Evolutionary conservation across 2,113 vertebrate genomes (phyloP).

Genomic region (Ibidorhyncha struthersii): DNA sequence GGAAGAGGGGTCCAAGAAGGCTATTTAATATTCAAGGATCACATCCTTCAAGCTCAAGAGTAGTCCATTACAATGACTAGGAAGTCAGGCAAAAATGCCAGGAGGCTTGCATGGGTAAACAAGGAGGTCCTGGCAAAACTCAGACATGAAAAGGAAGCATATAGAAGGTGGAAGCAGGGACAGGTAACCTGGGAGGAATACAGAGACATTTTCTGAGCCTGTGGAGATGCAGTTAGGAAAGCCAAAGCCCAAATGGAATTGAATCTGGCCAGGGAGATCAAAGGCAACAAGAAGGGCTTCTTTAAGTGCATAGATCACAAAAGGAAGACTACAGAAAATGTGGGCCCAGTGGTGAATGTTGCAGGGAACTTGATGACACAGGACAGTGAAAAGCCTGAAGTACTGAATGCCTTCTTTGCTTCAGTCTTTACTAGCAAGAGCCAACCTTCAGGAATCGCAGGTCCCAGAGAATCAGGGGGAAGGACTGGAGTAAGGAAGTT

Average conservation of each 20-base stretch:
- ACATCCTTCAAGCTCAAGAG: not conserved
- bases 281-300: not conserved
- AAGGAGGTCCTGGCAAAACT: not conserved
- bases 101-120: not conserved
- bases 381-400: not conserved
- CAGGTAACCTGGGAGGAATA: not conserved
- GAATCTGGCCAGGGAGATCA: not conserved
- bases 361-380: not conserved
- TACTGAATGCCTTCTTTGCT: not conserved
- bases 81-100: slow-evolving; percentile 13
- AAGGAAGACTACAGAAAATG: not conserved
- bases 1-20: not conserved
- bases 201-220: not conserved
- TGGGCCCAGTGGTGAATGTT: not conserved
- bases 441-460: not conserved
- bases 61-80: not conserved
- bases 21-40: slow-evolving; percentile 8
- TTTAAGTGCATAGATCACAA: not conserved
- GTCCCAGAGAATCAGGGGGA: not conserved
- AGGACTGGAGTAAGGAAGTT: not conserved
- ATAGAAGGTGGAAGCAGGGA: not conserved
- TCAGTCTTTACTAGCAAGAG: not conserved
- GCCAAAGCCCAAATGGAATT: not conserved
- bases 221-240: not conserved
- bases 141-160: not conserved